Conservation (phyloP, 2,888 invertebrate genomes). For the Napeogenes sylphis region DNA sequence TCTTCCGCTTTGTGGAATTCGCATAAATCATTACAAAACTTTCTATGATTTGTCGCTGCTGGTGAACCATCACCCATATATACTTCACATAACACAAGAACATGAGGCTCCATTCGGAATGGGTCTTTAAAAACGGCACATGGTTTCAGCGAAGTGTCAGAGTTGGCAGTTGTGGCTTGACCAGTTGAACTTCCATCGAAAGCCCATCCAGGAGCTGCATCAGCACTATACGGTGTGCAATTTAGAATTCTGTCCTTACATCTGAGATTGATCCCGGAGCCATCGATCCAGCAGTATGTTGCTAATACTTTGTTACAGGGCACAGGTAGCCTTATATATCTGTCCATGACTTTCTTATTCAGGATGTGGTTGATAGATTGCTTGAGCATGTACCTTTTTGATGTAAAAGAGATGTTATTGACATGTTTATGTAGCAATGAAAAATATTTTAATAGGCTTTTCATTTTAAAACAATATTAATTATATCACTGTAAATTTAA, state of each 20-base stretch:
- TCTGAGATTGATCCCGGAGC: conserved; percentile 84
- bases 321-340: conserved; percentile 76
- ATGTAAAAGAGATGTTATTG: conserved; percentile 18
- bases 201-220: conserved; percentile 86
- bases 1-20: conserved; percentile 80
- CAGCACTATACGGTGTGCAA: conserved; percentile 77
- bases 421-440: conserved; percentile 25
- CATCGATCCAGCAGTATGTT: conserved; percentile 89
- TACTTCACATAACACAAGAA: conserved; percentile 91
- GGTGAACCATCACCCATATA: conserved; percentile 84
- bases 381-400: conserved; percentile 51
- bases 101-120: conserved; percentile 91
- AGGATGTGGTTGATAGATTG: conserved; percentile 68
- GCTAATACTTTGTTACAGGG: conserved; percentile 80
- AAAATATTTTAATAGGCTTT: conserved; percentile 30
- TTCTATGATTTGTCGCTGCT: conserved; percentile 84
- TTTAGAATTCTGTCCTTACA: conserved; percentile 82
- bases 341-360: conserved; percentile 69
- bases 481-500: conserved; percentile 8
- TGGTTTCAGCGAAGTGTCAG: conserved; percentile 93
- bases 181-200: conserved; percentile 95
- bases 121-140: conserved; percentile 94
- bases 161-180: conserved; percentile 88
- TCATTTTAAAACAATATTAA: conserved; percentile 24
- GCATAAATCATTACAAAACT: conserved; percentile 83